Base-by-base conservation (phyloP, 1,140 invertebrate genomes). In the Helicoverpa armigera region DNA sequence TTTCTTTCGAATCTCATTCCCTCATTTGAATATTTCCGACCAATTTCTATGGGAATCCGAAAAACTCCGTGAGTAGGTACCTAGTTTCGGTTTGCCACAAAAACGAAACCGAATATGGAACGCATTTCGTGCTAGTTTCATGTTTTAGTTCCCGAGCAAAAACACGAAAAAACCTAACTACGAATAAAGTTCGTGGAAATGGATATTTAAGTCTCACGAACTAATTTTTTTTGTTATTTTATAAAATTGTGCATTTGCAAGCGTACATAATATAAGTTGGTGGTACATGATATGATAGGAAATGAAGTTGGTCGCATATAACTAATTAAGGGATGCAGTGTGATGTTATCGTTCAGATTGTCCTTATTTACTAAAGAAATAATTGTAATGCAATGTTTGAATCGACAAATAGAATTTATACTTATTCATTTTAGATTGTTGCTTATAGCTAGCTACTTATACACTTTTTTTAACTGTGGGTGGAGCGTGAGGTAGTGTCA, bases 161-260 rank as follows among this genome's bases (percentile, higher is more conserved):
- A 16, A 7, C 35, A 11, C 35, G 63, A n/a, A 67, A 67, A 48
- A 67, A 67, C 29, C 16, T 67, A 48, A n/a, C 43, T 43, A 67
- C 43, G 63, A 67, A 50, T 18, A 67, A 67, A 67, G 2, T 67
- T 50, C 63, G 35, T 4, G n/a, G 63, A 67, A 67, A 67, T 50
- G 43, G 35, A 50, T 67, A 67, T 67, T 67, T 67, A 18, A 67
- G n/a, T 18, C 16, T 3, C 18, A 16, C 43, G 16, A 16, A 23
- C 10, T 16, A 23, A 7, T 3, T 65, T 43, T 65, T 65, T 65
- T 2, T 31, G 63, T 29, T 43, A 16, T 65, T 65, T 65, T 65
- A 65, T 43, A 48, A 16, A 65, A 65, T 48, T 48, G 31, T 50
- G 31, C 16, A 67, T 67, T 50, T 50, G 9, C 63, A 3, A 12